These are phyloP conservation scores for Leptopterna dolabrata DNA, from an alignment of 2,888 invertebrate genomes.

Conservation along the genomic window DNA sequence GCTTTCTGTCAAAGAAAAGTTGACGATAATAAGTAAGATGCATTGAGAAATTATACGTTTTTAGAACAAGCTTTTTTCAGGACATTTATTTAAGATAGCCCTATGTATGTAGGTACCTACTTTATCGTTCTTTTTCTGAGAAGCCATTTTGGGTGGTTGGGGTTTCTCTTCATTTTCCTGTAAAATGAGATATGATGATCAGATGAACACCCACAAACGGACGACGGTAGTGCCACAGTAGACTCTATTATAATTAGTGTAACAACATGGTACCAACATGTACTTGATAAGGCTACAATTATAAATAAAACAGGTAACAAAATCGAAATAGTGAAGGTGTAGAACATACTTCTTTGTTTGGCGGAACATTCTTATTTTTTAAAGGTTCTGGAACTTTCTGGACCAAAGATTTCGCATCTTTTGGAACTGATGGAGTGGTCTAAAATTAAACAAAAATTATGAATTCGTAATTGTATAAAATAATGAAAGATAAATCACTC, in stretches of 20 bases:
- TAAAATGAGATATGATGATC: neutral
- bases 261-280: too few species aligned
- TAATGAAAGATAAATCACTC: too few species aligned
- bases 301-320: too few species aligned
- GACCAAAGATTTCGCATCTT: neutral
- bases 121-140: conserved; percentile 37
- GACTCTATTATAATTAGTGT: too few species aligned
- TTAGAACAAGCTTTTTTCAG: too few species aligned
- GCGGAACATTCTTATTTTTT: neutral
- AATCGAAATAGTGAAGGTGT: neutral
- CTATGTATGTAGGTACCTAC: neutral
- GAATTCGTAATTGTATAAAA: too few species aligned
- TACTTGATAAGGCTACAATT: too few species aligned
- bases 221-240: too few species aligned
- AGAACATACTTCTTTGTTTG: neutral
- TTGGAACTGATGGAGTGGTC: too few species aligned
- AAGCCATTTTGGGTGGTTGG: conserved; percentile 16
- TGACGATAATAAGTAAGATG: neutral
- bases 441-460: neutral
- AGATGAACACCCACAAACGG: too few species aligned
- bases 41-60: too few species aligned
- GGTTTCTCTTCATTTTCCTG: conserved; percentile 16
- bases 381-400: neutral
- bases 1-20: conserved; percentile 1
- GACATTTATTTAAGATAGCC: too few species aligned